Evolutionary conservation across 2,113 vertebrate species (phyloP), one percentile per base, ranked within the genome.

Genomic region (Mobula hypostoma): DNA sequence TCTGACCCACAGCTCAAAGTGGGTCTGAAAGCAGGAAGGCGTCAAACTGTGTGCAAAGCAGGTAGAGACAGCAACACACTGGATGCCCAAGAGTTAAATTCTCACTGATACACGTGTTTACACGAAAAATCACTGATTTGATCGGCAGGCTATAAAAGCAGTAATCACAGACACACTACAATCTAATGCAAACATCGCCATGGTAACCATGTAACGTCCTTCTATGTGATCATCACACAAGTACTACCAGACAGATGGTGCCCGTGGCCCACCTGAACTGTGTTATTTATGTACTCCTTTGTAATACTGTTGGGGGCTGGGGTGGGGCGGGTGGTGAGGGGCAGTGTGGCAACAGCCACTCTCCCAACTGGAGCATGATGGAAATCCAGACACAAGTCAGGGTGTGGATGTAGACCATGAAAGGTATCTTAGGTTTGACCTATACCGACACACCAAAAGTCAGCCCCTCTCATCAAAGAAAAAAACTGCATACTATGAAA

Each of bases 191-290:
- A 90, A 90, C 85, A 90, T 90, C 63, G 6, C 85, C 85, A 90
- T 66, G 85, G 85, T 63, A 90, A 90, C 85, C 29, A 32, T 36
- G 85, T 15, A 66, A 32, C n/a, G 61, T 90, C 85, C 85, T 90
- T 90, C 85, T 90, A 61, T 68, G 61, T 90, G 85, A 61, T 90
- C 29, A 66, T 90, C 61, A 8, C 63, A 90, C 85, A 90, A 90
- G 85, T 90, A 61, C 85, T 90, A 90, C 85, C 85, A 90, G 85
- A 61, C 85, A 90, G 85, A 90, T 90, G 85, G 85, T 90, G 85
- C 7, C 85, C 19, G 29, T 90, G 61, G 85, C 85, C 61, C 85
- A 90, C 85, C 85, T 90, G 85, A 90, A 68, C 85, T 68, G 85
- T 66, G 85, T 27, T 90, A 66, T 90, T 66, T 90, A 66, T 19